Evolutionary conservation across 2,113 vertebrate genomes (phyloP).

Genomic region (Nerophis ophidion): DNA sequence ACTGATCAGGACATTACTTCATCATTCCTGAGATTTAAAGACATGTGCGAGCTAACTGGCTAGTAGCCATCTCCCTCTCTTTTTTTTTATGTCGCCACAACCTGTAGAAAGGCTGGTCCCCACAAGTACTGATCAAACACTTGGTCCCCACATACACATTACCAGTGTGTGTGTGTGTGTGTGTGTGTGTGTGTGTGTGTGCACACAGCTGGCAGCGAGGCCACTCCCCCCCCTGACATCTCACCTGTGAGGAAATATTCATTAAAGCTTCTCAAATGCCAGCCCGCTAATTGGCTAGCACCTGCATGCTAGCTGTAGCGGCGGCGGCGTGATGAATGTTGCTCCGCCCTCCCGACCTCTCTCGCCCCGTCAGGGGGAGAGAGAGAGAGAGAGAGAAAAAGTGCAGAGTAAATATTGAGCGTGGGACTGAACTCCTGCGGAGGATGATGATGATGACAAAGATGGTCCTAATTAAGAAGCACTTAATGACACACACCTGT

Average conservation of each 20-base stretch:
- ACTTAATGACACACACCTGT: conserved; percentile 95
- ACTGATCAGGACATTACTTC: too few species aligned
- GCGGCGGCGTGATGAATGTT: conserved; percentile 82
- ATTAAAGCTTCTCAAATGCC: conserved; percentile 97
- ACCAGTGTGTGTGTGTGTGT: too few species aligned
- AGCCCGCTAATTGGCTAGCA: conserved; percentile 97
- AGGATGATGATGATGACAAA: conserved; percentile 65
- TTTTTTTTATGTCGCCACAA: too few species aligned
- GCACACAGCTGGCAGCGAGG: too few species aligned
- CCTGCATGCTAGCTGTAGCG: conserved; percentile 88
- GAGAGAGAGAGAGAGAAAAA: conserved; percentile 80
- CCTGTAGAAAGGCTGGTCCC: too few species aligned
- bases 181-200: too few species aligned
- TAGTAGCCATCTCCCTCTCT: too few species aligned
- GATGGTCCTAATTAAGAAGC: conserved; percentile 96
- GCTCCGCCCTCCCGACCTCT: conserved; percentile 72
- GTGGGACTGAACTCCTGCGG: conserved; percentile 90
- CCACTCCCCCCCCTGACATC: background rate
- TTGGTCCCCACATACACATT: too few species aligned
- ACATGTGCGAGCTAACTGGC: too few species aligned
- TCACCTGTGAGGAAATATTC: conserved; percentile 83
- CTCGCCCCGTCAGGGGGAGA: conserved; percentile 55
- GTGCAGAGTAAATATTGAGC: conserved; percentile 99
- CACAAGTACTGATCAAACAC: too few species aligned
- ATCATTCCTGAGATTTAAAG: too few species aligned